These are phyloP conservation scores for Hoplodrina ambigua DNA, from an alignment of 2,888 invertebrate genomes.

Conservation along the genomic window DNA sequence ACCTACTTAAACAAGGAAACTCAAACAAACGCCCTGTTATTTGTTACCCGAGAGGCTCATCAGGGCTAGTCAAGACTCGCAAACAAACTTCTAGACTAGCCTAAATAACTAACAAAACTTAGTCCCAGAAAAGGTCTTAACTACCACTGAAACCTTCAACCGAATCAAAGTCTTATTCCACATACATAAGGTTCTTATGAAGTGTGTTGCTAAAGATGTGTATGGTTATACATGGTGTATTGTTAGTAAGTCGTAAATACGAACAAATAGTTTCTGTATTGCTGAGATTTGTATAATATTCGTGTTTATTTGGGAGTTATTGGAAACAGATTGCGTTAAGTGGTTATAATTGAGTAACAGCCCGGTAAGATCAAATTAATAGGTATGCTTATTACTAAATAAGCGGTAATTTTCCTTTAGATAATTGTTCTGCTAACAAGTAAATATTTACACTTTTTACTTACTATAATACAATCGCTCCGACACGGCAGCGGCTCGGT, in stretches of 20 bases:
- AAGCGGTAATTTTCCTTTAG: background rate
- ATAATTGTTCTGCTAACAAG: background rate
- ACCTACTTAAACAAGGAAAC: constrained; percentile 48
- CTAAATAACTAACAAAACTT: constrained; percentile 48
- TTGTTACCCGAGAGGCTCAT: constrained; percentile 58
- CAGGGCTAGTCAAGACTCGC: constrained; percentile 50
- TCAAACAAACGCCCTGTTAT: constrained; percentile 45
- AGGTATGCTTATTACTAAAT: background rate
- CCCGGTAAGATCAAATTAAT: constrained; percentile 7
- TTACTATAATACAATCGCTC: too few species aligned
- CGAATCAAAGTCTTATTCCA: constrained; percentile 6
- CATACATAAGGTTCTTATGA: background rate
- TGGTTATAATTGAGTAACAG: constrained; percentile 34
- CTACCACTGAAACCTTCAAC: background rate
- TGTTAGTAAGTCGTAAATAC: constrained; percentile 50
- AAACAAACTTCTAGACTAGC: constrained; percentile 51
- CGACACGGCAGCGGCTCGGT: too few species aligned
- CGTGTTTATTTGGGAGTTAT: constrained; percentile 46
- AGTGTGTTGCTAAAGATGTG: background rate
- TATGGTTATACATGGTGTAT: constrained; percentile 4
- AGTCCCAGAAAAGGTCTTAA: constrained; percentile 9
- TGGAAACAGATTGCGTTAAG: constrained; percentile 45
- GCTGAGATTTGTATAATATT: constrained; percentile 41
- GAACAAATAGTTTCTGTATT: constrained; percentile 49
- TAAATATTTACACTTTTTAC: too few species aligned